These are phyloP conservation scores for Porites australiensis DNA, from an alignment of 64 coral and sea anemone species.

Conservation along the genomic window DNA sequence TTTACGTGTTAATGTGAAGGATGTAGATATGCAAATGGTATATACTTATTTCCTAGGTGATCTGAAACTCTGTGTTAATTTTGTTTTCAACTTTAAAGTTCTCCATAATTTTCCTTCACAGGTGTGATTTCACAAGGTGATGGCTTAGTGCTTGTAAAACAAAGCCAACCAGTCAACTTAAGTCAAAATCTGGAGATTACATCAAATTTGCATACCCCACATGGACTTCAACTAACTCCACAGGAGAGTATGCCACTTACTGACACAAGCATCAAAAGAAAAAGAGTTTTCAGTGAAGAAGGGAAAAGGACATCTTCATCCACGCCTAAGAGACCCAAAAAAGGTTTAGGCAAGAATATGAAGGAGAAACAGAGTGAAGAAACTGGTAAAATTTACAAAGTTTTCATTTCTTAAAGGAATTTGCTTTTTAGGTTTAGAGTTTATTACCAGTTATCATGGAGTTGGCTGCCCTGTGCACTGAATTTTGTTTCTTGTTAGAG, in stretches of 20 bases:
- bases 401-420: too few relatives aligned
- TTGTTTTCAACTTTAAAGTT: not conserved
- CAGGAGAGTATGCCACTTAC: not conserved
- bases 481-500: too few relatives aligned
- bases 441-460: too few relatives aligned
- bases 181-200: not conserved
- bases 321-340: slow-evolving; percentile 40
- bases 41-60: too few relatives aligned
- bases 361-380: slow-evolving; percentile 12
- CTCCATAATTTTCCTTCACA: not conserved
- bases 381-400: not conserved
- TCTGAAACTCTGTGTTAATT: not conserved
- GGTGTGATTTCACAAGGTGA: not conserved
- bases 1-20: too few relatives aligned
- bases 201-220: not conserved
- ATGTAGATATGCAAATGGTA: too few relatives aligned
- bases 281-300: slow-evolving; percentile 37
- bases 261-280: slow-evolving; percentile 34
- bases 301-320: not conserved
- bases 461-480: too few relatives aligned
- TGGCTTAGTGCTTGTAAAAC: not conserved
- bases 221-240: not conserved
- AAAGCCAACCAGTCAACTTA: not conserved
- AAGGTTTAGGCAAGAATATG: slow-evolving; percentile 33
- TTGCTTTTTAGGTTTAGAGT: too few relatives aligned